phyloP scores from a whole-genome alignment of 2,797 vertebrate species.

The Pipistrellus nathusii region DNA sequence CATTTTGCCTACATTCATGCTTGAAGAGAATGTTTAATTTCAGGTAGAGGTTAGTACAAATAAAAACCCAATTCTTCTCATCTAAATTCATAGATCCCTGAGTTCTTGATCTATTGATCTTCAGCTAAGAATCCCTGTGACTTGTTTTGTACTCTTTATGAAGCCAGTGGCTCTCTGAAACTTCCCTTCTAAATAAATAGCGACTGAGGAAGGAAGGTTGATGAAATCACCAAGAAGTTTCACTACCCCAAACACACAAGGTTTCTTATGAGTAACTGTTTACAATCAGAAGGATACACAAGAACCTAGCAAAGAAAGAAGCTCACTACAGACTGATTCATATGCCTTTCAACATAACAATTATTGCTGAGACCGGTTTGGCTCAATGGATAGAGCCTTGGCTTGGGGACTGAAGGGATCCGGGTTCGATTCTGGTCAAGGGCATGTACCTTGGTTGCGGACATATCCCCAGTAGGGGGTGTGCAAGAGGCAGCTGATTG shows the following conservation, averaged over 20 bases:
- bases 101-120: not conserved
- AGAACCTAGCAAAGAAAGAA: not conserved
- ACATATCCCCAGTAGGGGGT: too few species aligned
- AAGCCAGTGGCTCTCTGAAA: not conserved
- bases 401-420: too few species aligned
- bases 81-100: not conserved
- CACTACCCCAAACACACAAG: not conserved
- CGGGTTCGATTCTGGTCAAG: too few species aligned
- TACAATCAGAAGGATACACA: not conserved
- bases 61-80: not conserved
- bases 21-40: conserved; percentile 5
- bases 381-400: too few species aligned
- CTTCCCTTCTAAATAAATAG: conserved; percentile 7
- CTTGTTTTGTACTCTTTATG: not conserved
- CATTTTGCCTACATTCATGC: not conserved
- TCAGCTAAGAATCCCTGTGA: not conserved
- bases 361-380: too few species aligned
- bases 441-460: too few species aligned
- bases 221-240: not conserved
- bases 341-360: too few species aligned
- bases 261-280: not conserved
- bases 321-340: too few species aligned
- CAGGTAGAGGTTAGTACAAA: not conserved
- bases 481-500: too few species aligned
- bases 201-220: not conserved